Evolutionary conservation across 2,888 invertebrate genomes (phyloP).

Genomic region (Cetonia aurata): DNA sequence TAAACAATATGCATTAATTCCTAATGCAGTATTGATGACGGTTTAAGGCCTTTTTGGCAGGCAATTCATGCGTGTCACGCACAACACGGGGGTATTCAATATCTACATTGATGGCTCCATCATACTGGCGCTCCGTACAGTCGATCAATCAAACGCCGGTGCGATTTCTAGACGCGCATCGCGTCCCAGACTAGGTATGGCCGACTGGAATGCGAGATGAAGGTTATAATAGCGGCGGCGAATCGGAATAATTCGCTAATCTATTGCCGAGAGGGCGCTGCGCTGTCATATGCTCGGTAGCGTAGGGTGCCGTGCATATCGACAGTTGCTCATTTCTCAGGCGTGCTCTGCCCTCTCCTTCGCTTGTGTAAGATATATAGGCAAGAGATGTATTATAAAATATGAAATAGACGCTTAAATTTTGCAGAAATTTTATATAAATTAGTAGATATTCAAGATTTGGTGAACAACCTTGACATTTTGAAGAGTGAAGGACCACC

Average conservation of each 20-base stretch:
- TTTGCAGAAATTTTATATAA: no score
- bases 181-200: conserved; percentile 33
- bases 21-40: conserved; percentile 60
- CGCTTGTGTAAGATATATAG: conserved; percentile 3
- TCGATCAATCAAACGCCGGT: conserved; percentile 59
- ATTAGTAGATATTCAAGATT: no score
- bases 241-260: conserved; percentile 66
- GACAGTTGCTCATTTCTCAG: conserved; percentile 63
- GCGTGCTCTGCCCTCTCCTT: conserved; percentile 25
- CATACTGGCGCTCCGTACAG: conserved; percentile 54
- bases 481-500: no score
- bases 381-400: neutral
- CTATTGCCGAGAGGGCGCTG: conserved; percentile 59
- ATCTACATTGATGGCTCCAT: conserved; percentile 61
- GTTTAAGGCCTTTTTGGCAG: conserved; percentile 59
- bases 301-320: conserved; percentile 51
- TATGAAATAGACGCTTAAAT: no score
- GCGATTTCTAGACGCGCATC: conserved; percentile 47
- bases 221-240: conserved; percentile 61
- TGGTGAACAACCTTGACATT: no score
- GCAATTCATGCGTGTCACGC: conserved; percentile 60
- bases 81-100: conserved; percentile 59
- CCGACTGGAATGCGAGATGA: conserved; percentile 49
- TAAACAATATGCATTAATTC: conserved; percentile 60
- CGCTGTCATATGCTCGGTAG: conserved; percentile 56